phyloP scores from a whole-genome alignment of 2,888 invertebrate genomes.

The Dynastes maya region DNA sequence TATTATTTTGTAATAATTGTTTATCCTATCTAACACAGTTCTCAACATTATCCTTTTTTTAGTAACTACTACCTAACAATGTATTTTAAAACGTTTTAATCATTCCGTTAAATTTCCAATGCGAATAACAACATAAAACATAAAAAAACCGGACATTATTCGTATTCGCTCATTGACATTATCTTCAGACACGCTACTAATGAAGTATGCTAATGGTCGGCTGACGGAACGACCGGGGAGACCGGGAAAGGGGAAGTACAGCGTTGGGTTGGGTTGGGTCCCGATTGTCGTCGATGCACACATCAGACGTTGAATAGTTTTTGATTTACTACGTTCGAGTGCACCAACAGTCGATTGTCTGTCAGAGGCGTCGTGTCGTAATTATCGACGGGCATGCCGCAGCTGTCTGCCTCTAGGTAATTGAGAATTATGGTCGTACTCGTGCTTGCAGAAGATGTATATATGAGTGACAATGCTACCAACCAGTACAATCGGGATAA shows the following conservation, averaged over 20 bases:
- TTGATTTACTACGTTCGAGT: slow-evolving; percentile 19
- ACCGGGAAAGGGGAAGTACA: neutral
- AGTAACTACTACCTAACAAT: too few species aligned
- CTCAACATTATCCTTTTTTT: too few species aligned
- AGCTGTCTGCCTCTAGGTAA: slow-evolving; percentile 22
- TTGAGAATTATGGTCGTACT: slow-evolving; percentile 1
- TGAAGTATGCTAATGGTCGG: neutral
- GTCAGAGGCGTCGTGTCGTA: neutral
- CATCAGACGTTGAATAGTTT: slow-evolving; percentile 27
- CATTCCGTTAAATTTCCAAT: too few species aligned
- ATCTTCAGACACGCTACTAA: neutral
- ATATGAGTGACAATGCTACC: neutral
- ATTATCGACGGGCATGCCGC: slow-evolving; percentile 14
- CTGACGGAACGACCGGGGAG: too few species aligned
- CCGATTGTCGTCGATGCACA: slow-evolving; percentile 17
- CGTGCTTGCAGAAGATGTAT: neutral
- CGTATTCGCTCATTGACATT: too few species aligned
- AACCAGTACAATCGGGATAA: neutral
- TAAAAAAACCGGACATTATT: too few species aligned
- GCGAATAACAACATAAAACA: too few species aligned
- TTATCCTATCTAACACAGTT: too few species aligned
- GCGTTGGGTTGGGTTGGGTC: neutral
- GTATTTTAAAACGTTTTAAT: too few species aligned
- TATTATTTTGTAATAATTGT: too few species aligned
- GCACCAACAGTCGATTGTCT: slow-evolving; percentile 12